A percentile compares a stretch with the other conserved stretches of the same genome.
Evolutionary conservation across 2,888 invertebrate species (phyloP).

Genomic region (Lepas anatifera): DNA sequence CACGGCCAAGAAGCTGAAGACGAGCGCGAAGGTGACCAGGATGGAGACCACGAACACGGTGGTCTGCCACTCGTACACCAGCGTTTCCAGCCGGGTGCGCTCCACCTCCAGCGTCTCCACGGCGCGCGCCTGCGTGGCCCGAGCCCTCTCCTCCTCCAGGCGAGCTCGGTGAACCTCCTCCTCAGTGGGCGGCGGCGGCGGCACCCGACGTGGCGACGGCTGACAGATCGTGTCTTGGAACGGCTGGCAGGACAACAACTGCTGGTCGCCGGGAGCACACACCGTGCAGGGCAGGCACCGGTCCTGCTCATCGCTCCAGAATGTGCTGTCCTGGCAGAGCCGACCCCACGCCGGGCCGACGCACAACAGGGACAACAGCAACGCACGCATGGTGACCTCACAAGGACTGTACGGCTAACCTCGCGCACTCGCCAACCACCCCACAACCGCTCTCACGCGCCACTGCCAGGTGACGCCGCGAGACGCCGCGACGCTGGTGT

Average conservation of each 20-base stretch:
- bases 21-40: constrained; percentile 7
- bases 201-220: neutral
- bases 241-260: neutral
- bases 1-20: neutral
- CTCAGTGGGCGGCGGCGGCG: neutral
- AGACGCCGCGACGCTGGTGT: no score
- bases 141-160: neutral
- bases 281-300: neutral
- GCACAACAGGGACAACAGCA: neutral
- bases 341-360: neutral
- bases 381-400: neutral
- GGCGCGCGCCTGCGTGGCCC: neutral
- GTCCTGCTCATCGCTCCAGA: neutral
- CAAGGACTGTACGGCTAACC: no score
- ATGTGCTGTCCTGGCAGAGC: neutral
- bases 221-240: neutral
- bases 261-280: neutral
- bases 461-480: no score
- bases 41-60: neutral
- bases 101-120: neutral
- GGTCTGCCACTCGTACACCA: constrained; percentile 3
- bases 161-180: neutral
- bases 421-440: no score
- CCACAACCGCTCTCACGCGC: no score
- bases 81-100: neutral